Conservation (phyloP, 2,113 vertebrate genomes). For the Acrocephalus arundinaceus region DNA sequence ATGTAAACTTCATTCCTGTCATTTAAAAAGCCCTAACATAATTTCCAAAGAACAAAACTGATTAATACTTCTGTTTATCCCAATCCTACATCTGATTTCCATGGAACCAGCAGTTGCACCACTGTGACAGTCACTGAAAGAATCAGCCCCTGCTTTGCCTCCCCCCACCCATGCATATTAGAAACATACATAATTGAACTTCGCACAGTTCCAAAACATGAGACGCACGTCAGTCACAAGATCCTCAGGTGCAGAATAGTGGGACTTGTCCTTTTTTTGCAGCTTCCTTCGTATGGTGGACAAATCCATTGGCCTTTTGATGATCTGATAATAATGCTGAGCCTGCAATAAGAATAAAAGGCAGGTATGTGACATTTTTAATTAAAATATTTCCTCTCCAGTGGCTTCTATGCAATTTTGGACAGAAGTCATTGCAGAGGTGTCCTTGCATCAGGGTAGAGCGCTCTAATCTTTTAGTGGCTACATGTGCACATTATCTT, state of each 20-base stretch:
- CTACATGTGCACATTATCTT: neutral
- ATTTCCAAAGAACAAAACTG: neutral
- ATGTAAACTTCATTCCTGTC: neutral
- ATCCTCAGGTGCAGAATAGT: conserved; percentile 85
- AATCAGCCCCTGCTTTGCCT: neutral
- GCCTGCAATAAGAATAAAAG: conserved; percentile 77
- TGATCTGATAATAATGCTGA: conserved; percentile 98
- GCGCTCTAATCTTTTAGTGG: neutral
- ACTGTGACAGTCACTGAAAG: neutral
- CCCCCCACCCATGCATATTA: neutral
- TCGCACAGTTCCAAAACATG: conserved; percentile 98
- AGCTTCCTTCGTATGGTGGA: conserved; percentile 89
- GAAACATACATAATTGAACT: conserved; percentile 96
- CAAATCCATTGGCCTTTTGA: conserved; percentile 98
- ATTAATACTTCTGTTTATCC: neutral
- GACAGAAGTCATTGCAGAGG: neutral
- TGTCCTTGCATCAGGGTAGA: neutral
- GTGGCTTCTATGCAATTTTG: neutral
- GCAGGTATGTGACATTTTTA: neutral
- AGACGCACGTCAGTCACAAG: conserved; percentile 91
- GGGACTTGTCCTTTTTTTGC: conserved; percentile 79
- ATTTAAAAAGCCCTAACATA: neutral
- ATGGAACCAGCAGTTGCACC: neutral
- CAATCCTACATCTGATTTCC: neutral
- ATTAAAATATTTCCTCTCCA: neutral